Conservation (phyloP, 2,888 invertebrate species). For the Conops quadrifasciatus region DNA sequence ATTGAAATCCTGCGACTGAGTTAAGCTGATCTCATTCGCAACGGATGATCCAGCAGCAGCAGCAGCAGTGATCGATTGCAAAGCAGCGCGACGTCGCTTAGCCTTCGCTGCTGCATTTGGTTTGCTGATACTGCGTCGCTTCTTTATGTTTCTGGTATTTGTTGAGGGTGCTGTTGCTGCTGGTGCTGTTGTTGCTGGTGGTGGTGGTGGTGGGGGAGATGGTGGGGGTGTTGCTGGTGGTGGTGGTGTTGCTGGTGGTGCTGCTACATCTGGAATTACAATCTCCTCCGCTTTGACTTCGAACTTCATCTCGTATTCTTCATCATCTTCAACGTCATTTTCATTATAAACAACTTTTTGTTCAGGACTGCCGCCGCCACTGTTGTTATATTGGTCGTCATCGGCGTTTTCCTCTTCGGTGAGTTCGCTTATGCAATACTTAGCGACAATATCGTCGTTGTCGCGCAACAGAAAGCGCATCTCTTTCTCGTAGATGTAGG, state of each 20-base stretch:
- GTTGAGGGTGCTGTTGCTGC: neutral
- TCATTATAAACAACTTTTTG: neutral
- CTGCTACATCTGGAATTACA: too few species aligned
- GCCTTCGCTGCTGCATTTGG: neutral
- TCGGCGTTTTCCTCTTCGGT: neutral
- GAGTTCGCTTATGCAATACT: neutral
- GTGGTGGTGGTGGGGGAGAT: neutral
- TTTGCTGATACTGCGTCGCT: neutral
- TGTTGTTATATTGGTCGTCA: neutral
- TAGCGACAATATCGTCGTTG: slow-evolving; percentile 36
- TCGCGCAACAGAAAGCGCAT: slow-evolving; percentile 48
- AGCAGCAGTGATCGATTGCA: neutral
- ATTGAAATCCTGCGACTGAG: neutral
- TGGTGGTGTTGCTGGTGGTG: neutral
- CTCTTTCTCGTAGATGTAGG: slow-evolving; percentile 54
- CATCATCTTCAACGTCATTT: neutral
- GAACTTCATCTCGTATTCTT: neutral
- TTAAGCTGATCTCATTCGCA: slow-evolving; percentile 22
- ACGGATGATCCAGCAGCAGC: slow-evolving; percentile 8
- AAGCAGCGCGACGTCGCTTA: neutral
- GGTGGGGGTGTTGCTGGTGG: too few species aligned
- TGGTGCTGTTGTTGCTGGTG: neutral
- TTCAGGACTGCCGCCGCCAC: neutral
- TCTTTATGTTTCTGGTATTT: neutral
- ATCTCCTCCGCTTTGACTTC: neutral